Evolutionary conservation across 2,888 invertebrate species (phyloP).

Genomic region (Malthinus flaveolus): DNA sequence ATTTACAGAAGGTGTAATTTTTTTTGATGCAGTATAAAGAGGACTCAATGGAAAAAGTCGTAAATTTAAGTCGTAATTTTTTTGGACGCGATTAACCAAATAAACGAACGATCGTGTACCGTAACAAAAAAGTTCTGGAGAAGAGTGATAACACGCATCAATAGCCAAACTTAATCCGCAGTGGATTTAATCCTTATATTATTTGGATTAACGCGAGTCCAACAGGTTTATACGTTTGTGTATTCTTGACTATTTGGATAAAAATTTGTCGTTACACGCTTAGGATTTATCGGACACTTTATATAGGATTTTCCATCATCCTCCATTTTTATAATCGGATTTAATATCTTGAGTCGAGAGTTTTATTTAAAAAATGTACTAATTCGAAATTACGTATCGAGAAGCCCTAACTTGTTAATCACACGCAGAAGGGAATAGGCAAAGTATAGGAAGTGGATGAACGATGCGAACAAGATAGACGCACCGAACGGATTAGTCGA

Average conservation of each 20-base stretch:
- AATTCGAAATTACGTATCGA: too few relatives aligned
- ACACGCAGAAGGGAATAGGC: constrained; percentile 17
- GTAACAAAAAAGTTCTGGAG: constrained; percentile 45
- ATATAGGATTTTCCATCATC: too few relatives aligned
- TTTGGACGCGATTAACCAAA: constrained; percentile 22
- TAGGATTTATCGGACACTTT: too few relatives aligned
- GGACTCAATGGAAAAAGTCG: too few relatives aligned
- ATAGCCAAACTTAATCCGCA: constrained; percentile 53
- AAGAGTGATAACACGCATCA: constrained; percentile 55
- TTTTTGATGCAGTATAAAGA: too few relatives aligned
- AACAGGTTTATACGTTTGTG: constrained; percentile 50
- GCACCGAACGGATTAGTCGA: constrained; percentile 45
- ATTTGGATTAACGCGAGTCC: constrained; percentile 51
- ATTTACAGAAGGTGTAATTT: too few relatives aligned
- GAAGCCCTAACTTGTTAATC: constrained; percentile 19
- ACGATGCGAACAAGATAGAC: constrained; percentile 48
- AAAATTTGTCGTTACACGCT: not conserved
- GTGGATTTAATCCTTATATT: constrained; percentile 55
- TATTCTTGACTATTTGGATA: constrained; percentile 51
- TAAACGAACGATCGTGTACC: constrained; percentile 15
- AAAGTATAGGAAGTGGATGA: constrained; percentile 37
- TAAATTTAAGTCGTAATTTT: not conserved
- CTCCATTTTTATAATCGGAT: too few relatives aligned
- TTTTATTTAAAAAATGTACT: not conserved
- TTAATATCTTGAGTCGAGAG: too few relatives aligned